Evolutionary conservation across 2,113 vertebrate genomes (phyloP), one percentile per base, ranked within the genome.

Genomic region (Harpagus bidentatus): DNA sequence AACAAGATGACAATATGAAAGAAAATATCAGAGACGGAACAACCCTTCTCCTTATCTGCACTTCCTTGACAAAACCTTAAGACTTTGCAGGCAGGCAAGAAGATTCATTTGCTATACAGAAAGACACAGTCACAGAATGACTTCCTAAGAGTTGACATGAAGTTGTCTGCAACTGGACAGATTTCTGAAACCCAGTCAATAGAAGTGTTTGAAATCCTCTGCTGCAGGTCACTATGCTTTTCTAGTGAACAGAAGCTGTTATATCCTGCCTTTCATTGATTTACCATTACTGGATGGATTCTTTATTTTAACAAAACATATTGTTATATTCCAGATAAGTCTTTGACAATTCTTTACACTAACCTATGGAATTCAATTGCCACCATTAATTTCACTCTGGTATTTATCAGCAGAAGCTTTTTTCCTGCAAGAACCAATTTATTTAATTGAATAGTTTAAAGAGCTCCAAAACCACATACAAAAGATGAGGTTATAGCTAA

Each of bases 381-480:
- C 58, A 84, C 80, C 86, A 83, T 95, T 97, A 96, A 97, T 96
- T 97, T 78, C 65, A 73, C 67, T 48, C 53, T 65, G 36, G 86
- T 96, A 82, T 97, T 98, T 97, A 97, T 95, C 94, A 96, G 91
- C 72, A 96, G 80, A 83, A 74, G 61, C 40, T 91, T 91, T 95
- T 97, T 89, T 77, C 88, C 88, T 92, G 74, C 90, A 95, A 96
- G 71, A 96, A 94, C 47, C 91, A 94, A 90, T 96, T 96, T 95
- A 96, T 96, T 97, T 97, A 97, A 97, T 97, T 94, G 89, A 93
- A 96, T 50, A 87, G 82, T 88, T 93, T 88, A 91, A 71, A 94
- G 50, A 92, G 66, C 86, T 97, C 76, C 80, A 91, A 97, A 97
- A 94, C 84, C 77, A 92, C 93, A 96, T 70, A 94, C 22, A 77